phyloP scores from a whole-genome alignment of 1,140 invertebrate species.

The Caenorhabditis remanei region DNA sequence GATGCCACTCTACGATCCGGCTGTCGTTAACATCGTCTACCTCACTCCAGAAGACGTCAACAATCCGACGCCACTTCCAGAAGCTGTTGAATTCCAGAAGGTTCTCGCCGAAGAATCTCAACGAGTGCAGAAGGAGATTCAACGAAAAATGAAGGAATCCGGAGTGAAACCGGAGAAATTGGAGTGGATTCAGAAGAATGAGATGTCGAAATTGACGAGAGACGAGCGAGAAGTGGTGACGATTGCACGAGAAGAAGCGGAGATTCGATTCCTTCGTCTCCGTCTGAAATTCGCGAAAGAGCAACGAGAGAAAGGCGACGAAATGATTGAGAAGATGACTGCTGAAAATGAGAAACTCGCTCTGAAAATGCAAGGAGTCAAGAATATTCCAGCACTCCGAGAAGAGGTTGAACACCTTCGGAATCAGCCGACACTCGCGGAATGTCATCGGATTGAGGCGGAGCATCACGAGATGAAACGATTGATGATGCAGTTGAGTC shows the following conservation, averaged over 20 bases:
- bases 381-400: background rate
- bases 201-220: background rate
- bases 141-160: background rate
- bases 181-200: background rate
- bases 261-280: constrained; percentile 5
- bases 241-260: constrained; percentile 2
- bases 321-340: background rate
- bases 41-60: background rate
- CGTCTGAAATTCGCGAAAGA: background rate
- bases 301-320: background rate
- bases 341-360: background rate
- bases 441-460: background rate
- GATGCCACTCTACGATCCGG: background rate
- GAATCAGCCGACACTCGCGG: background rate
- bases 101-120: background rate
- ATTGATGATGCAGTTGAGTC: too few relatives aligned
- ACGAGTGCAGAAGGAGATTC: background rate
- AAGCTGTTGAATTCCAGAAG: constrained; percentile 13
- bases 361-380: background rate
- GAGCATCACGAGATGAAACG: background rate
- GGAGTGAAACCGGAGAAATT: background rate
- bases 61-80: background rate
- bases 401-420: background rate
- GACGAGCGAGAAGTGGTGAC: background rate
- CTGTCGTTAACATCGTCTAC: background rate